These are phyloP conservation scores for Neoascia interrupta DNA, from an alignment of 2,888 invertebrate species.

Conservation along the genomic window DNA sequence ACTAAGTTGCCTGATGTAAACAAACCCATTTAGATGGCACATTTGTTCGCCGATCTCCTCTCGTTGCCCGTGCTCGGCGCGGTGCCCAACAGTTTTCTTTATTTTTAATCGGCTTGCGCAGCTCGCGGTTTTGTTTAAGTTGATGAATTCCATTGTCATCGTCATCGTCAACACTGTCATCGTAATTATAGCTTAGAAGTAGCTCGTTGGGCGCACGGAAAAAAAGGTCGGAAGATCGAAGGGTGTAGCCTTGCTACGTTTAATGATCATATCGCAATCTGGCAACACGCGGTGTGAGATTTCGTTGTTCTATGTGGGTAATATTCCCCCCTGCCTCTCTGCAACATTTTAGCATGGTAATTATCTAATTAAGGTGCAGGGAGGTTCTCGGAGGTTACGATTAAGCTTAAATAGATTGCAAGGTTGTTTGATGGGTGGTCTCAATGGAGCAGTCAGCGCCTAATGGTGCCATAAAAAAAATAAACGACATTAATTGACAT, in stretches of 20 bases:
- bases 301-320: constrained; percentile 42
- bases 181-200: constrained; percentile 43
- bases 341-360: constrained; percentile 51
- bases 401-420: constrained; percentile 34
- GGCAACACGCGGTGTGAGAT: constrained; percentile 34
- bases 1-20: constrained; percentile 54
- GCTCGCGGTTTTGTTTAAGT: constrained; percentile 28
- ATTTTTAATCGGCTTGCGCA: too few relatives aligned
- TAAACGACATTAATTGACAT: constrained; percentile 29
- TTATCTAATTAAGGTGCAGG: constrained; percentile 65
- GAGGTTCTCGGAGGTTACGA: constrained; percentile 57
- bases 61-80: neutral
- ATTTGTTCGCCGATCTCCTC: too few relatives aligned
- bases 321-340: neutral
- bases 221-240: constrained; percentile 60
- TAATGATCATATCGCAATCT: constrained; percentile 53
- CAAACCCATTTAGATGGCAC: constrained; percentile 55
- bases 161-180: constrained; percentile 44
- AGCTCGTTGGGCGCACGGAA: constrained; percentile 28
- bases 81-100: neutral
- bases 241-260: constrained; percentile 68
- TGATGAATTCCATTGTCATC: constrained; percentile 17
- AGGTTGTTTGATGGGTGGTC: constrained; percentile 60
- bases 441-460: constrained; percentile 3
- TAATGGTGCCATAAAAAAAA: constrained; percentile 11